These are phyloP conservation scores for Tichodroma muraria DNA, from an alignment of 2,113 vertebrate genomes.

Conservation along the genomic window DNA sequence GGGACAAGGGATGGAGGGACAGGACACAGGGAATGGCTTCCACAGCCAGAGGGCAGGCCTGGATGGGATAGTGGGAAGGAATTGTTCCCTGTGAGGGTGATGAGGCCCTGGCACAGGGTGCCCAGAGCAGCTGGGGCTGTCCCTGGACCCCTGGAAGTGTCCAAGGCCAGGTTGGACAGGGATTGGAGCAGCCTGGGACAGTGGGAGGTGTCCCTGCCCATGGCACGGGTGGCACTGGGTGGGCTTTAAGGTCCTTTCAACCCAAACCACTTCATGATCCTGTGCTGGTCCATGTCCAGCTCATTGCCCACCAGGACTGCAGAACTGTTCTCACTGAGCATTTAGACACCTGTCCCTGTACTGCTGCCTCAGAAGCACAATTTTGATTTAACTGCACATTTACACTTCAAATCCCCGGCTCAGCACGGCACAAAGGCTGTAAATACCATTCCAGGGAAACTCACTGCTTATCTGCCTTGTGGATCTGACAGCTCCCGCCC, in stretches of 20 bases:
- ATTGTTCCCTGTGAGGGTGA: not conserved
- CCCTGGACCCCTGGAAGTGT: not conserved
- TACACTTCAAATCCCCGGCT: conserved; percentile 26
- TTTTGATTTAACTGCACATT: conserved; percentile 26
- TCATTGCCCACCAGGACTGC: not conserved
- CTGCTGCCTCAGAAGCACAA: conserved; percentile 6
- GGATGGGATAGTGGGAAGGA: not conserved
- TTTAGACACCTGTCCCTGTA: not conserved
- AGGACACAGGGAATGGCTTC: not conserved
- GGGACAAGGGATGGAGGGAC: not conserved
- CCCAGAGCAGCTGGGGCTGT: not conserved
- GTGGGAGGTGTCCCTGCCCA: not conserved
- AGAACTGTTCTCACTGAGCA: not conserved
- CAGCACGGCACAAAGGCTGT: conserved; percentile 26
- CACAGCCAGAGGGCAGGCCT: not conserved
- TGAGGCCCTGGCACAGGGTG: not conserved
- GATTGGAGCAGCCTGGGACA: not conserved
- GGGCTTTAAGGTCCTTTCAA: fast-evolving
- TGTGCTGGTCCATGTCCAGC: not conserved
- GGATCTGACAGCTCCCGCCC: conserved; percentile 49
- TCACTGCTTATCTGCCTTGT: conserved; percentile 22
- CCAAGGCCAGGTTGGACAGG: not conserved
- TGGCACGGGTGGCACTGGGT: not conserved
- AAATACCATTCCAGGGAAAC: conserved; percentile 57
- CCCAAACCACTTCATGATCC: not conserved